Evolutionary conservation across 2,888 invertebrate species (phyloP).

Genomic region (Aspidiotus destructor): DNA sequence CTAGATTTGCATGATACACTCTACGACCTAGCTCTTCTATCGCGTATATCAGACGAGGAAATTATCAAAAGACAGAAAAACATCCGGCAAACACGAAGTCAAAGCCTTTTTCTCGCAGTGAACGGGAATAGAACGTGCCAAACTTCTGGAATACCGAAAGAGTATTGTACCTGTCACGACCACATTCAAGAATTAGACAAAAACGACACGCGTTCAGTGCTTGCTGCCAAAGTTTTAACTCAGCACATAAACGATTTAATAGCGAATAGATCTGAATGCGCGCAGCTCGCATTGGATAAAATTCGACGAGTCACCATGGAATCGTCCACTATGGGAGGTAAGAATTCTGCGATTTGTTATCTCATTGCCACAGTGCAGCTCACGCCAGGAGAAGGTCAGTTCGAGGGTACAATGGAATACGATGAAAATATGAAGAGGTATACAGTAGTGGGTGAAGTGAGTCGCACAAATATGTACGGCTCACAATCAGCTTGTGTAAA

Average conservation of each 20-base stretch:
- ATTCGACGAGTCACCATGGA: constrained; percentile 60
- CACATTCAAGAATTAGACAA: constrained; percentile 48
- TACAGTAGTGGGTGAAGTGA: constrained; percentile 59
- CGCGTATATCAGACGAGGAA: constrained; percentile 43
- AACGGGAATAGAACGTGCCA: constrained; percentile 63
- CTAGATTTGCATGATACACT: constrained; percentile 77
- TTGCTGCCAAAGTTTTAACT: constrained; percentile 55
- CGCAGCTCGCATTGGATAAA: constrained; percentile 51
- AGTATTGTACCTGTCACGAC: constrained; percentile 82
- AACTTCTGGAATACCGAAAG: constrained; percentile 64
- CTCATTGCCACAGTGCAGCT: constrained; percentile 56
- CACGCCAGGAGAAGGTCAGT: constrained; percentile 58
- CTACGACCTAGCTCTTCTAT: constrained; percentile 53
- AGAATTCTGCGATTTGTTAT: constrained; percentile 45
- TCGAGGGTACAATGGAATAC: constrained; percentile 64
- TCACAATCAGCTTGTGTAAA: constrained; percentile 67
- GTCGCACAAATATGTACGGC: constrained; percentile 70
- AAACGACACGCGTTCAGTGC: constrained; percentile 48
- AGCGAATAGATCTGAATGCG: constrained; percentile 46
- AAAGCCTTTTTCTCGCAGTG: constrained; percentile 68
- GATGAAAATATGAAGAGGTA: constrained; percentile 42
- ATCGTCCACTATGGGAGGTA: constrained; percentile 37
- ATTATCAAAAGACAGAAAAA: constrained; percentile 26
- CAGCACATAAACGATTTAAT: constrained; percentile 56
- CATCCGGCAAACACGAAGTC: constrained; percentile 45